Evolutionary conservation across 2,797 vertebrate genomes (phyloP), one percentile per base, ranked within the genome.

Genomic region (Lateolabrax maculatus): DNA sequence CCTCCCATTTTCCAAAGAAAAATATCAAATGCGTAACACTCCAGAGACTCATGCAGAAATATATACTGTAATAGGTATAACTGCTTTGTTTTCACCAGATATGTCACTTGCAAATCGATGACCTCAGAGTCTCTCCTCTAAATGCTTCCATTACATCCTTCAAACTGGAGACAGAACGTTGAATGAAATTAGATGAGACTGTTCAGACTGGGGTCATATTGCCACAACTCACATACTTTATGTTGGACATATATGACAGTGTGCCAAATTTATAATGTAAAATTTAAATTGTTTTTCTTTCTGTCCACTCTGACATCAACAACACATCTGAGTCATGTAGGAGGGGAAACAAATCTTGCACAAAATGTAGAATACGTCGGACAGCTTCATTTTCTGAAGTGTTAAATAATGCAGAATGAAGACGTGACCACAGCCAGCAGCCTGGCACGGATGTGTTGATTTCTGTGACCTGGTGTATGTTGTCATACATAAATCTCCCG

Each of bases 181-280:
- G 18, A 69, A 15, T 52, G 51, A 51, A 75, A 49, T 70, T 2
- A 16, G n/a, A 68, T 18, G 37, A 63, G 31, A 67, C 25, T 43
- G 18, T 48, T 80, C 2, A 53, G n/a, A 56, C 21, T 6, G 49
- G 65, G 61, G 74, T 71, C 62, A 31, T 31, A 51, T 34, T 60
- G 27, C 10, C 8, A 23, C 21, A 48, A 19, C 27, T 65, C 43
- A 58, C n/a, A 23, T 46, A 27, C 3, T 55, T 6, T 48, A 64
- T 58, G 13, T 27, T 10, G 16, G 41, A 69, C 25, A 2, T 31
- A 43, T 39, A 53, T 36, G 44, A 71, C 46, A 49, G 52, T 74
- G 69, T 36, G 25, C 31, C n/a, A 68, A 57, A 72, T 60, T n/a
- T 34, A 55, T 57, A 62, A 56, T 70, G 52, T 70, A 52, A 69